A percentile compares a stretch with the other conserved stretches of the same genome.
Evolutionary conservation across 2,797 vertebrate species (phyloP).

Genomic region (Coendou prehensilis): DNA sequence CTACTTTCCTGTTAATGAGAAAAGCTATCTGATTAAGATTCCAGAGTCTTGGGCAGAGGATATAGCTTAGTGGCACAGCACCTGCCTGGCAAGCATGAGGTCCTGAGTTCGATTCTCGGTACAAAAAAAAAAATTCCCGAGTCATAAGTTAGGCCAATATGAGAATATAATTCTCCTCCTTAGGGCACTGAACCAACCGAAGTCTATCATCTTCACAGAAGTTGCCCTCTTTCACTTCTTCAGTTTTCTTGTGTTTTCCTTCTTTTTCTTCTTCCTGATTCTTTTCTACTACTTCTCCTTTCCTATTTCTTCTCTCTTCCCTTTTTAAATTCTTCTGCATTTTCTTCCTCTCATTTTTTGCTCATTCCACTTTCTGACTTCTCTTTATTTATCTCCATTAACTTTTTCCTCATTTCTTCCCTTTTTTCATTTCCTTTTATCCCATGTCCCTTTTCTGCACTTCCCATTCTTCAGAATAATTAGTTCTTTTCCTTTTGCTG

Average conservation of each 20-base stretch:
- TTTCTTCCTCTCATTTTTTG: not conserved
- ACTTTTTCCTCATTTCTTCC: not conserved
- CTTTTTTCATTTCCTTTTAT: not conserved
- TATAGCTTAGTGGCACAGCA: no score
- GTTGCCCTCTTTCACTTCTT: not conserved
- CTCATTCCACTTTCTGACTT: not conserved
- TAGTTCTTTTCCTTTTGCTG: not conserved
- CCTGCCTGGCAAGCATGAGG: no score
- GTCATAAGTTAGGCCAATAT: not conserved
- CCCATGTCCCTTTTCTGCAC: not conserved
- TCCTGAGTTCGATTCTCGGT: no score
- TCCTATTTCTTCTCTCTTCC: not conserved
- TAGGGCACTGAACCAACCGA: not conserved
- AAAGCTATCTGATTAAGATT: not conserved
- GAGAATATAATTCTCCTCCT: not conserved
- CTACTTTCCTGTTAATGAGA: constrained; percentile 52
- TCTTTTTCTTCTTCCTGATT: not conserved
- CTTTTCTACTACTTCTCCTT: not conserved
- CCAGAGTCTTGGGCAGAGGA: not conserved
- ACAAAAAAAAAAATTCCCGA: no score
- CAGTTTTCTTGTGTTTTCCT: not conserved
- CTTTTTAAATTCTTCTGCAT: not conserved
- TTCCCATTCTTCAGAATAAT: not conserved
- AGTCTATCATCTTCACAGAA: no score
- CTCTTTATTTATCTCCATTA: not conserved